Base-by-base conservation (phyloP, 1,140 invertebrate genomes). In the Acyrthosiphon pisum region DNA sequence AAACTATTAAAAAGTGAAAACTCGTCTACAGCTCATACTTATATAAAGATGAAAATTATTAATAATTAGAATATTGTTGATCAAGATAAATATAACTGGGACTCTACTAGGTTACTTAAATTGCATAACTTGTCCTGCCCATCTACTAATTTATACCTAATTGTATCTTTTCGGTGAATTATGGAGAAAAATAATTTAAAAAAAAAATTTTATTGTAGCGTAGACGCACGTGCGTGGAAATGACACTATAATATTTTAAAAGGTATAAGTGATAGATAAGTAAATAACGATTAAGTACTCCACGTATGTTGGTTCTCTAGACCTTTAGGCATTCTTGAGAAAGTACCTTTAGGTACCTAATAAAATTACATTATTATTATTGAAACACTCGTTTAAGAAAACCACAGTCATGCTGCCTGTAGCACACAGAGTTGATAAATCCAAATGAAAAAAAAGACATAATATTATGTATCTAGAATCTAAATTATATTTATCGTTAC, bases 381-480 rank as follows among this genome's bases (percentile, higher is more conserved):
- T 18, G n/a, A 30, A 68, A 14, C 30, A 4, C 60, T 68, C 11
- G 60, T 68, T 6, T 4, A 68, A 68, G 30, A 60, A 68, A 68
- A 68, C 60, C n/a, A 68, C 30, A 68, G 60, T 68, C 9, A 68
- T 30, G 60, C 3, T 68, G 30, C 30, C 30, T n/a, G 60, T 30
- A 68, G 14, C 30, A n/a, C 30, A n/a, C 30, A 30, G 30, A 68
- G 30, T 68, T 68, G 60, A 68, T 68, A 68, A 68, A 68, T n/a
- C 30, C 60, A 68, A 68, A 68, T 68, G 30, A 68, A 68, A n/a
- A n/a, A 60, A 68, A 68, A 68, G 11, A 68, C 60, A 68, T 68
- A 68, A n/a, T 68, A 68, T 68, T 68, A n/a, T 68, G 60, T 68
- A 68, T 68, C 60, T 68, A 68, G 60, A 68, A 68, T 68, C 60